These are phyloP conservation scores for Coptodon rendalli DNA, from an alignment of 2,113 vertebrate species.

Conservation along the genomic window DNA sequence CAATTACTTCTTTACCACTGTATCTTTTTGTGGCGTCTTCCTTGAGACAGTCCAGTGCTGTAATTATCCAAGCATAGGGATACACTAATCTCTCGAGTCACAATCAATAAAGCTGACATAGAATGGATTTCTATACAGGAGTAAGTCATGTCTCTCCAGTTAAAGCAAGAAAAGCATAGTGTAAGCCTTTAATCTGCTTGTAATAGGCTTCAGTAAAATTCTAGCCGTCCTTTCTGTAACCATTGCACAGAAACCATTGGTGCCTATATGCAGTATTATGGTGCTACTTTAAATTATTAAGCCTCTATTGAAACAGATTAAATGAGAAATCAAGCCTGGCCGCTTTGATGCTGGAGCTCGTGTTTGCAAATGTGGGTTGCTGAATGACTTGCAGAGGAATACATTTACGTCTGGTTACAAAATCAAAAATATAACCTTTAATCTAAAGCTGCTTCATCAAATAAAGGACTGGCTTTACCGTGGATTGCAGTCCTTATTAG, in stretches of 20 bases:
- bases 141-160: slow-evolving; percentile 1
- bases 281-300: background rate
- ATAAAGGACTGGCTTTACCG: background rate
- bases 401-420: background rate
- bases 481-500: background rate
- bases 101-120: slow-evolving; percentile 14
- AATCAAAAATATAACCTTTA: background rate
- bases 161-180: slow-evolving; percentile 16
- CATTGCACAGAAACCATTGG: background rate
- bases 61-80: background rate
- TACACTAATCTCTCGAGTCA: slow-evolving; percentile 9
- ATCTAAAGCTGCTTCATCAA: background rate
- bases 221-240: slow-evolving; percentile 1
- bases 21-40: background rate
- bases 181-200: slow-evolving; percentile 49
- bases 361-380: background rate
- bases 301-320: slow-evolving; percentile 9
- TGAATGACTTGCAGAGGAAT: background rate
- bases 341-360: background rate
- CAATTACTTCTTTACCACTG: background rate
- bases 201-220: slow-evolving; percentile 21
- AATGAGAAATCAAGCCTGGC: background rate
- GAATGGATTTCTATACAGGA: slow-evolving; percentile 10
- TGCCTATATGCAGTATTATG: background rate
- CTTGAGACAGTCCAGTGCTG: background rate